Percentiles rank a stretch among this genome's conserved stretches.
Evolutionary conservation across 1,140 invertebrate genomes (phyloP).

Genomic region (Zaprionus inermis): DNA sequence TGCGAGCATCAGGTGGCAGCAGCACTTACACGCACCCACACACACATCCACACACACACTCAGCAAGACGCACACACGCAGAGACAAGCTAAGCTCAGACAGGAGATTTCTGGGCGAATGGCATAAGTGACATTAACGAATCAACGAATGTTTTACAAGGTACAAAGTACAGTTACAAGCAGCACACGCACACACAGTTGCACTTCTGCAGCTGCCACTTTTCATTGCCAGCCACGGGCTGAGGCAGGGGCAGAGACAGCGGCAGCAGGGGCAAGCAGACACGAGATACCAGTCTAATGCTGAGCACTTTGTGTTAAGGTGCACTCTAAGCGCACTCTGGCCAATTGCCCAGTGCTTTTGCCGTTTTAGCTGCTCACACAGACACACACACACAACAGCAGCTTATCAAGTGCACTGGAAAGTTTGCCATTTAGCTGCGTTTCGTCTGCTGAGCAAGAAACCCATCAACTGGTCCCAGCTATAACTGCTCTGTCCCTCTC

Average conservation of each 20-base stretch:
- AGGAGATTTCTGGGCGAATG: background rate
- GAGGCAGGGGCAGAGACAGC: background rate
- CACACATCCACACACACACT: background rate
- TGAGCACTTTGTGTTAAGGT: constrained; percentile 31
- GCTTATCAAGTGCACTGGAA: constrained; percentile 17
- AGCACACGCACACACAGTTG: constrained; percentile 25
- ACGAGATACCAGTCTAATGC: constrained; percentile 22
- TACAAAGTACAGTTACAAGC: constrained; percentile 13
- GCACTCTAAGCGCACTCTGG: constrained; percentile 28
- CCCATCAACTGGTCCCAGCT: constrained; percentile 12
- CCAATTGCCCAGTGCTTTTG: constrained; percentile 29
- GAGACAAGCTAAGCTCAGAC: background rate
- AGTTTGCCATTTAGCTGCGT: constrained; percentile 22
- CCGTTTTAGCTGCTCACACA: constrained; percentile 1
- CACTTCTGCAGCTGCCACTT: constrained; percentile 46
- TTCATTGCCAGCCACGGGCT: constrained; percentile 3
- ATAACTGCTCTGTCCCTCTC: background rate
- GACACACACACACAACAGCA: constrained; percentile 4
- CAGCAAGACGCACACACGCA: background rate
- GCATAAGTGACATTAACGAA: constrained; percentile 5
- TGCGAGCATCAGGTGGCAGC: background rate
- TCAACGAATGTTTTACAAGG: constrained; percentile 14
- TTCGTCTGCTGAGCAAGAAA: constrained; percentile 4
- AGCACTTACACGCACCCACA: too few relatives aligned
- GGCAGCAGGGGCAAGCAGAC: background rate